Conservation (phyloP, 2,888 invertebrate species). For the Corythucha ciliata region DNA sequence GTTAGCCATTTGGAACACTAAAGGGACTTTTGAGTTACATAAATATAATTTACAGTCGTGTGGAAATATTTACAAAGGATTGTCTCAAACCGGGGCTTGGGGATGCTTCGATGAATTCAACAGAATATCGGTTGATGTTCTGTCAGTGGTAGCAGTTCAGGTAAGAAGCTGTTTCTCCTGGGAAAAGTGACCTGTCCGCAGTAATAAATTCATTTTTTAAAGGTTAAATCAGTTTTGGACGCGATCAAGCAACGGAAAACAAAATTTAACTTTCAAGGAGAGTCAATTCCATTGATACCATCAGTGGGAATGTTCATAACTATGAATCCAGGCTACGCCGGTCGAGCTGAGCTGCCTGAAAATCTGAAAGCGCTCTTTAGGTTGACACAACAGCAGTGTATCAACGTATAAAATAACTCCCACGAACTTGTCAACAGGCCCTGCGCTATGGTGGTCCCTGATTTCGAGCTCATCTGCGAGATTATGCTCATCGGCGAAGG, state of each 20-base stretch:
- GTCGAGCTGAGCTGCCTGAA: slow-evolving; percentile 79
- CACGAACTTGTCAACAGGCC: slow-evolving; percentile 50
- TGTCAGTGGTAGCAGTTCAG: slow-evolving; percentile 92
- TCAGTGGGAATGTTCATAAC: slow-evolving; percentile 90
- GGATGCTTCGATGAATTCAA: slow-evolving; percentile 97
- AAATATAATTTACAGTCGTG: slow-evolving; percentile 50
- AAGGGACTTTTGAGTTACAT: background rate
- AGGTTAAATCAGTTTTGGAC: slow-evolving; percentile 62
- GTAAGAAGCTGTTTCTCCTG: slow-evolving; percentile 48
- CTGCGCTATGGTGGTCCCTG: slow-evolving; percentile 96
- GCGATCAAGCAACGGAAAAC: slow-evolving; percentile 74
- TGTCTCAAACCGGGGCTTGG: slow-evolving; percentile 92
- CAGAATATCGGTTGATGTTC: slow-evolving; percentile 85
- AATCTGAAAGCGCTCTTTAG: slow-evolving; percentile 53
- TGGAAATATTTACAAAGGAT: slow-evolving; percentile 91
- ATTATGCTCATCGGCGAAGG: slow-evolving; percentile 96
- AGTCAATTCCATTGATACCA: slow-evolving; percentile 60
- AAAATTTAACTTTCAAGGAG: slow-evolving; percentile 72
- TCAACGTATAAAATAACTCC: background rate
- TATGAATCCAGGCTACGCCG: slow-evolving; percentile 95
- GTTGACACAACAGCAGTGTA: slow-evolving; percentile 35
- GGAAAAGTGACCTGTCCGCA: too few relatives aligned
- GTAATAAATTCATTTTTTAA: too few relatives aligned
- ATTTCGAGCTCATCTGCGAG: slow-evolving; percentile 91
- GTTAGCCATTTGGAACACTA: slow-evolving; percentile 38